Base-by-base conservation (phyloP, 2,888 invertebrate species). In the Drosophila affinis region DNA sequence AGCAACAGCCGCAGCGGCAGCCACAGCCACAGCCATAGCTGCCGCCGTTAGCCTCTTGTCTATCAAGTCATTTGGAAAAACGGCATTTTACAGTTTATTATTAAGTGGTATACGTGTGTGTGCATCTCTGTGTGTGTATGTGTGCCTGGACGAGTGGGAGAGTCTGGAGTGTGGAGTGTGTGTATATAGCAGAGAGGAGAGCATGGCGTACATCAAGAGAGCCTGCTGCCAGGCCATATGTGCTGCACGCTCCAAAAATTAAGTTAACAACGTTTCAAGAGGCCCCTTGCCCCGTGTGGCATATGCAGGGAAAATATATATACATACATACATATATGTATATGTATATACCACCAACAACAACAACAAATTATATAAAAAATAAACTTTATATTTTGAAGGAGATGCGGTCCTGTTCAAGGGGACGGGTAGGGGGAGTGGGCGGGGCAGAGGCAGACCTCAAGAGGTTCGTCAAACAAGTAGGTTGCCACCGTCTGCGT, bases 21-120 rank as follows among this genome's bases (percentile, higher is more conserved):
- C 58, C 39, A 34, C 17, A 45, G 65, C 44, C 49, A 61, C 3
- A 52, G 72, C 61, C 54, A 68, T 32, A 32, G 60, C 62, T 54
- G 69, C 49, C 71, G 79, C 62, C 79, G 75, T 64, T 69, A 64
- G 74, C 73, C 86, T 88, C 88, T 86, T 86, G 86, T 86, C 86
- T 81, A 73, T 87, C 76, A 91, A 91, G 89, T 92, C 92, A 90
- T 85, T 90, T 89, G 92, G 92, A 92, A 91, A 92, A 92, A 91
- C 92, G 91, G 89, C 91, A 91, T 87, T 91, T 91, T 89, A 74
- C 81, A 82, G 70, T 74, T 78, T 73, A 70, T 82, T 72, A 81
- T 90, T 84, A 88, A 89, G 89, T 89, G 88, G 78, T 74, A 70
- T 61, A 45, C 64, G 76, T 71, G 77, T 64, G 63, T 63, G 59